phyloP scores from a whole-genome alignment of 2,113 vertebrate genomes.

The Rafetus swinhoei region DNA sequence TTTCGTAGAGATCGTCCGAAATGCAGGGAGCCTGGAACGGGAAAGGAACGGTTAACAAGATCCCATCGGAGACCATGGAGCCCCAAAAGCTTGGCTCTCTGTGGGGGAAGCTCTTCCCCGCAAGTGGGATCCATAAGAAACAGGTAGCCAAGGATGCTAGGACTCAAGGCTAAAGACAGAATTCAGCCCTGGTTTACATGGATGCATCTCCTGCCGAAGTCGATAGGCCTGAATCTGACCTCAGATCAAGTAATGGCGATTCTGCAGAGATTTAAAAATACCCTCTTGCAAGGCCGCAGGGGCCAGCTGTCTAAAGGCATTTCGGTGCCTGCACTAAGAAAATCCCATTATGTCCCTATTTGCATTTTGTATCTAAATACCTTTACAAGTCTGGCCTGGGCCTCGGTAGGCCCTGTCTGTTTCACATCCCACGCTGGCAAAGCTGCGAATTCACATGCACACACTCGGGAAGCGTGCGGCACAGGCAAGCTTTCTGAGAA shows the following conservation, averaged over 20 bases:
- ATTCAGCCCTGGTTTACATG: neutral
- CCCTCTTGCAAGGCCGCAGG: neutral
- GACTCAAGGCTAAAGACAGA: neutral
- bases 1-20: conserved; percentile 87
- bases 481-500: neutral
- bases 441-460: neutral
- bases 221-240: neutral
- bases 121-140: neutral
- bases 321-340: neutral
- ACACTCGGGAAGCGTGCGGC: neutral
- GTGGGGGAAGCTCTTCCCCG: neutral
- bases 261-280: neutral
- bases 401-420: neutral
- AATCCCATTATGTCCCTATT: neutral
- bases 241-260: neutral
- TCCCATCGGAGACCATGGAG: neutral
- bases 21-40: conserved; percentile 83
- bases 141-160: neutral
- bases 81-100: neutral
- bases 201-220: neutral
- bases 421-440: neutral
- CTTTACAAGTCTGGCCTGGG: neutral
- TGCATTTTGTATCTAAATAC: neutral
- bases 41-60: neutral
- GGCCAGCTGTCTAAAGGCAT: neutral